Evolutionary conservation across 2,797 vertebrate genomes (phyloP).

Genomic region (Xerus rutilus): DNA sequence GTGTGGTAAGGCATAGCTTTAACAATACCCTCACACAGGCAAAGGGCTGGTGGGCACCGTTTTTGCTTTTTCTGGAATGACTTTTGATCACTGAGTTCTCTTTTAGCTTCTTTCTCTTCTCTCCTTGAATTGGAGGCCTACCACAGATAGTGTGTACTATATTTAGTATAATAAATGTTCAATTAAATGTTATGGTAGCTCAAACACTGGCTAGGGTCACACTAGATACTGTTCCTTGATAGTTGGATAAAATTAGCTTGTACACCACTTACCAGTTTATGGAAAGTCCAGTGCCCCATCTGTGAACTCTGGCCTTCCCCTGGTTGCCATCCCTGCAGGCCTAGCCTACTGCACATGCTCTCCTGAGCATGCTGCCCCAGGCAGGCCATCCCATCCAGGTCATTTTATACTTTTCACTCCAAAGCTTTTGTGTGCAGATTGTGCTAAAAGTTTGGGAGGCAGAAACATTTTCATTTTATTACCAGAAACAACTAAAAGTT

Average conservation of each 20-base stretch:
- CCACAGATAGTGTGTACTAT: not conserved
- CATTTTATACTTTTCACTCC: not conserved
- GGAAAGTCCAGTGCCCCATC: too few species aligned
- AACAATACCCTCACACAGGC: not conserved
- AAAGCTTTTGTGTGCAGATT: not conserved
- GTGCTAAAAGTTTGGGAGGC: not conserved
- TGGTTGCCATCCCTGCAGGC: not conserved
- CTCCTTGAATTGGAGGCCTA: not conserved
- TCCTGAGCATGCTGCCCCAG: too few species aligned
- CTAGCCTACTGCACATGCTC: too few species aligned
- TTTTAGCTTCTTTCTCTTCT: not conserved
- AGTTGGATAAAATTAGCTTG: not conserved
- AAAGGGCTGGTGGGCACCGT: not conserved
- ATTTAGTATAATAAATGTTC: not conserved
- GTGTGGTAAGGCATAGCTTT: not conserved
- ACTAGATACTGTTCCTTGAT: not conserved
- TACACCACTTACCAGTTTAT: not conserved
- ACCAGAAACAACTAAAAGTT: constrained; percentile 7
- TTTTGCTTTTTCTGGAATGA: not conserved
- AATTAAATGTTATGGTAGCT: not conserved
- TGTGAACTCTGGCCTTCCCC: not conserved
- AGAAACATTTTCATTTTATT: constrained; percentile 30
- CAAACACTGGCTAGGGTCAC: not conserved
- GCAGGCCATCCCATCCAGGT: fast-evolving
- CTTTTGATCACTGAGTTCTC: not conserved